A percentile compares a stretch with the other conserved stretches of the same genome.
phyloP scores from a whole-genome alignment of 2,888 invertebrate genomes.

The Chesias legatella region DNA sequence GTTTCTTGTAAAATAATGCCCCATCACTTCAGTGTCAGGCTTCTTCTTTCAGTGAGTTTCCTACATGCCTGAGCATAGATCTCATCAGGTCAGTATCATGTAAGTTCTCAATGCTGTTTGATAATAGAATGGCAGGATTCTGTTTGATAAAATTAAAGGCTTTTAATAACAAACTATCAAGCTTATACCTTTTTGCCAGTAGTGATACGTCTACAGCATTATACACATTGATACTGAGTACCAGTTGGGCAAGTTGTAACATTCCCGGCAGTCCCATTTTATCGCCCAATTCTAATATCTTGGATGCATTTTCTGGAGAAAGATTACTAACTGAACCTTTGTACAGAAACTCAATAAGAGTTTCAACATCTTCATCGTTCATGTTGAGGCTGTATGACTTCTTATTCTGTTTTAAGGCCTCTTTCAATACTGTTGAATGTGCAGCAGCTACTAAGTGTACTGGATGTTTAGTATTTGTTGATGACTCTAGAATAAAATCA shows the following conservation, averaged over 20 bases:
- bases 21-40: too few relatives aligned
- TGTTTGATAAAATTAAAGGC: constrained; percentile 54
- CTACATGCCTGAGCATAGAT: constrained; percentile 11
- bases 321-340: constrained; percentile 54
- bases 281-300: constrained; percentile 4
- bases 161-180: constrained; percentile 41
- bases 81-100: constrained; percentile 57
- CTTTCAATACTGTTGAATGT: constrained; percentile 52
- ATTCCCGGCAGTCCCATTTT: constrained; percentile 45
- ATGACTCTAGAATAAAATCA: constrained; percentile 53
- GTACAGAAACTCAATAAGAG: constrained; percentile 59
- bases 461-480: constrained; percentile 42
- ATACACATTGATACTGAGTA: constrained; percentile 44
- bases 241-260: constrained; percentile 42
- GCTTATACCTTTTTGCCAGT: constrained; percentile 53
- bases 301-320: neutral
- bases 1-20: too few relatives aligned
- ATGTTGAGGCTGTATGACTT: constrained; percentile 43
- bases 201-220: constrained; percentile 59
- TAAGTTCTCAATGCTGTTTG: constrained; percentile 55
- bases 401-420: constrained; percentile 41
- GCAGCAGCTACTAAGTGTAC: constrained; percentile 57
- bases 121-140: constrained; percentile 50
- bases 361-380: constrained; percentile 49
- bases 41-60: too few relatives aligned